These are phyloP conservation scores for Zygothrica quintamaculata DNA, from an alignment of 2,888 invertebrate species.

Conservation along the genomic window DNA sequence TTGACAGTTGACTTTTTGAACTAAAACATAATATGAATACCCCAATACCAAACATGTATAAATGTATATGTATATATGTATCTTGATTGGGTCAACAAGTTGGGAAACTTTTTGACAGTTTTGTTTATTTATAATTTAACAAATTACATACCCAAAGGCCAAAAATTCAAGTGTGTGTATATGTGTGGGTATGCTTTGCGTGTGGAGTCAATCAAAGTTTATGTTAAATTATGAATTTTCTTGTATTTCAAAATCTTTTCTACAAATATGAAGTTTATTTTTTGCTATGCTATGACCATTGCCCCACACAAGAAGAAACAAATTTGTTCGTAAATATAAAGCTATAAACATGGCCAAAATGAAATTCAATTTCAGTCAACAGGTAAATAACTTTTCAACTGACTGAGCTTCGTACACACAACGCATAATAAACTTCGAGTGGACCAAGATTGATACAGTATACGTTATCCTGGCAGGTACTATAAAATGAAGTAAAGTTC, in stretches of 20 bases:
- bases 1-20: conserved; percentile 1
- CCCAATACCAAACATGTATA: neutral
- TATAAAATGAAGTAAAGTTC: too few species aligned
- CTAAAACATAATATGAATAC: neutral
- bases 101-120: conserved; percentile 1
- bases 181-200: neutral
- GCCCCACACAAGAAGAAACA: neutral
- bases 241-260: neutral
- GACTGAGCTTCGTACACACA: neutral
- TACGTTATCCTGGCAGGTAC: too few species aligned
- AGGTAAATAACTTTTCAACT: neutral
- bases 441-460: too few species aligned
- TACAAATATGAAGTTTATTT: neutral
- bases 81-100: conserved; percentile 16
- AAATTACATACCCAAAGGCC: conserved; percentile 7
- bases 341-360: neutral
- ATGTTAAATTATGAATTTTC: neutral
- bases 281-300: neutral
- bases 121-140: conserved; percentile 18
- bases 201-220: conserved; percentile 1
- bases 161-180: conserved; percentile 1
- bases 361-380: conserved; percentile 2
- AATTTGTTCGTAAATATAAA: too few species aligned
- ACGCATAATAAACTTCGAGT: too few species aligned
- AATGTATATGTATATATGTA: neutral